phyloP scores from a whole-genome alignment of 1,140 invertebrate genomes.

The Drosophila melanica region DNA sequence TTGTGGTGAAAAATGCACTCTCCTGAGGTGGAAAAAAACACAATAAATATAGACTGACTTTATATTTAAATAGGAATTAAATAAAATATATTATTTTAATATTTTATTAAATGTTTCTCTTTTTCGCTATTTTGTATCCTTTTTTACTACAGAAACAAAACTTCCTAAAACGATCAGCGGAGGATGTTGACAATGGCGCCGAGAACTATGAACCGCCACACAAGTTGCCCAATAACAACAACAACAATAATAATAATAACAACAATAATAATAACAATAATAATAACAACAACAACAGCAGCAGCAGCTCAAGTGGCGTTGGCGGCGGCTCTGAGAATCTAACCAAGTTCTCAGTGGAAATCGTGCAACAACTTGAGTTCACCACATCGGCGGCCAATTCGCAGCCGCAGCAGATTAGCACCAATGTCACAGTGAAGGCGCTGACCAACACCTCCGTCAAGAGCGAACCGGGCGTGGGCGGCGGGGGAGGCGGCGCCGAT shows the following conservation, averaged over 20 bases:
- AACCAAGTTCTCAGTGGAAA: constrained; percentile 94
- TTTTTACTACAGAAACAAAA: constrained; percentile 90
- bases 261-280: constrained; percentile 57
- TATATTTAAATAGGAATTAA: too few relatives aligned
- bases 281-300: constrained; percentile 85
- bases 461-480: constrained; percentile 86
- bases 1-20: too few relatives aligned
- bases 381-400: constrained; percentile 92
- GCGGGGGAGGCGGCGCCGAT: constrained; percentile 80
- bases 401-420: constrained; percentile 94
- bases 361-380: constrained; percentile 94
- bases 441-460: constrained; percentile 93
- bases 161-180: constrained; percentile 89
- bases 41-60: too few relatives aligned
- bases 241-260: constrained; percentile 79
- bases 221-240: constrained; percentile 90
- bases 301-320: constrained; percentile 71
- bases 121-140: not conserved
- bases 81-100: too few relatives aligned
- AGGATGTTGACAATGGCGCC: constrained; percentile 88
- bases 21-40: not conserved
- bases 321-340: constrained; percentile 85
- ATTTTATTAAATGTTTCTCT: constrained; percentile 1
- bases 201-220: constrained; percentile 89
- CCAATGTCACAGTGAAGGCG: constrained; percentile 96